These are phyloP conservation scores for Diacarnus erythraeanus DNA, from an alignment of 37 sponge, comb jelly and placozoan species.

Conservation along the genomic window DNA sequence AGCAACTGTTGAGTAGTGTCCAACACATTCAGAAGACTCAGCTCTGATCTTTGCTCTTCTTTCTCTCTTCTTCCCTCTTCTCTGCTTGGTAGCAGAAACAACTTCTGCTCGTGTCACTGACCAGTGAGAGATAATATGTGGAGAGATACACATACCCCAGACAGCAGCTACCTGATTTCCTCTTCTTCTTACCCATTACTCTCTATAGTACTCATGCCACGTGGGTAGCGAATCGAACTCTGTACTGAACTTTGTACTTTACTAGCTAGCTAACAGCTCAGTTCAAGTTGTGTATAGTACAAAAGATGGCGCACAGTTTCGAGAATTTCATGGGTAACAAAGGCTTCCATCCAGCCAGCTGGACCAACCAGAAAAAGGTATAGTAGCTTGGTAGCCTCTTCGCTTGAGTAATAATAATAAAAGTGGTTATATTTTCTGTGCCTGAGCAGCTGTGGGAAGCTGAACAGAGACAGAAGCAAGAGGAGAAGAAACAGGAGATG, in stretches of 20 bases:
- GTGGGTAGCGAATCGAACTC: too few relatives aligned
- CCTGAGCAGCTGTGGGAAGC: slow-evolving; percentile 75
- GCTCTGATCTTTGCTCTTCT: background rate
- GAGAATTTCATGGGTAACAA: slow-evolving; percentile 25
- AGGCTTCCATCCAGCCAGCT: slow-evolving; percentile 57
- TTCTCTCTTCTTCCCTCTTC: background rate
- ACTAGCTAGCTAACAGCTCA: too few relatives aligned
- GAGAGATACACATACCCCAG: background rate
- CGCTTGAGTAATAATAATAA: background rate
- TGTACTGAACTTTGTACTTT: too few relatives aligned
- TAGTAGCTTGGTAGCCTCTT: background rate
- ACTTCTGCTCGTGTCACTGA: background rate
- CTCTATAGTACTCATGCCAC: slow-evolving; percentile 1
- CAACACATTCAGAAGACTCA: background rate
- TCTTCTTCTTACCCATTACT: slow-evolving; percentile 4
- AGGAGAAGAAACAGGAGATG: slow-evolving; percentile 66
- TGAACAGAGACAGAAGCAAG: slow-evolving; percentile 61
- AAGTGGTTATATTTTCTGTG: background rate
- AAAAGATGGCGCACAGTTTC: slow-evolving; percentile 1
- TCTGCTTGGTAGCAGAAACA: background rate
- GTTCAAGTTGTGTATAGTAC: too few relatives aligned
- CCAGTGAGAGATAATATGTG: background rate
- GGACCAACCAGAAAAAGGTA: slow-evolving; percentile 16
- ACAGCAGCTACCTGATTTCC: background rate
- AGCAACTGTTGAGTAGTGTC: background rate